Evolutionary conservation across 2,888 invertebrate species (phyloP), one percentile per base, ranked within the genome.

Genomic region (Machimus rusticus): DNA sequence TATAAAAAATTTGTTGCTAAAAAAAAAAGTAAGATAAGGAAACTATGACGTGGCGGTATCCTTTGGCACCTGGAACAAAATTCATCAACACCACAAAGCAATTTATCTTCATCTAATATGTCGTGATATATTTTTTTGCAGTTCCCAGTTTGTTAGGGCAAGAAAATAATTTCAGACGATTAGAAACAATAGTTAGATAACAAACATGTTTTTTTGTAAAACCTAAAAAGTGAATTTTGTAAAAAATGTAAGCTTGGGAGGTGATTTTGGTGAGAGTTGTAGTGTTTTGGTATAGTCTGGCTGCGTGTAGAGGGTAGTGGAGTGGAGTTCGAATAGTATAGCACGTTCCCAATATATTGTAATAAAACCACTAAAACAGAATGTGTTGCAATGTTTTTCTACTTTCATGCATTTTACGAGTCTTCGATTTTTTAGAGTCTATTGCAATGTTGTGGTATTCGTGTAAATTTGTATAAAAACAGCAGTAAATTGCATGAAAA

Each of bases 91-190:
- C 81, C 46, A 81, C 39, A 81, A 46, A 81, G 34, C 81, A 81
- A 81, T 76, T 76, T 76, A 8, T 34, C 76, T 81, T 31, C 46
- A 51, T 81, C 81, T 51, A 78, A 81, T 81, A 81, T 81, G 81
- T 81, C 81, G 31, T 81, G 55, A 55, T 81, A 81, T 81, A 81
- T 51, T 81, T 46, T 46, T 81, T 81, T 81, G 76, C 39, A 76
- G 8, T 37, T 76, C 34, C 76, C 28, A 66, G 19, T 19, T 66
- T 66, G 66, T 66, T 76, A 76, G 37, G 39, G 39, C 76, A 76
- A 76, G 34, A 76, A 76, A 76, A 34, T 34, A 34, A 37, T 66
- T 39, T 39, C 34, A 76, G 76, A 76, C 5, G n/a, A 76, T 76
- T 76, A 76, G 76, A 39, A 76, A 76, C 76, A 76, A 76, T 34